A percentile compares a stretch with the other conserved stretches of the same genome.
phyloP scores from a whole-genome alignment of 1,140 invertebrate species.

The Lamellibrachia luymesi region DNA sequence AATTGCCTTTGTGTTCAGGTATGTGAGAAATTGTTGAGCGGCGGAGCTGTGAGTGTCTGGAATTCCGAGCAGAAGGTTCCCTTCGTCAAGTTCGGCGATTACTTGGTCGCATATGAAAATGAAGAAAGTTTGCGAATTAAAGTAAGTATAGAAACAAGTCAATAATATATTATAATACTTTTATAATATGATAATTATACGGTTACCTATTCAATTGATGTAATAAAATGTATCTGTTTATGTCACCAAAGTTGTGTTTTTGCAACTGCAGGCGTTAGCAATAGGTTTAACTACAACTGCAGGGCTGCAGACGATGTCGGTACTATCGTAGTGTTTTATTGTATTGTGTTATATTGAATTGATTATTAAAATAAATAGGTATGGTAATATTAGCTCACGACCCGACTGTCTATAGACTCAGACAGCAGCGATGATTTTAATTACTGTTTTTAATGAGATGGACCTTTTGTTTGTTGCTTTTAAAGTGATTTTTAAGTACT shows the following conservation, averaged over 20 bases:
- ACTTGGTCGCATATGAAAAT: slow-evolving; percentile 9
- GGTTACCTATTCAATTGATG: neutral
- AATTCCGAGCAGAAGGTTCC: neutral
- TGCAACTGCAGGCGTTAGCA: neutral
- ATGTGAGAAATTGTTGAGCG: slow-evolving; percentile 25
- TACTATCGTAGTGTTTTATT: neutral
- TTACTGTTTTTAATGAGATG: no score
- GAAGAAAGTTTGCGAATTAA: slow-evolving; percentile 1
- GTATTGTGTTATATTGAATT: neutral
- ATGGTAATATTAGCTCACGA: neutral
- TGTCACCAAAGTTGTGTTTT: neutral
- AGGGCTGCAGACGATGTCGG: neutral
- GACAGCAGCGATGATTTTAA: no score
- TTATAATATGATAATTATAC: neutral
- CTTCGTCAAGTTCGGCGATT: neutral
- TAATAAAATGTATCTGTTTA: neutral
- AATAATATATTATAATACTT: neutral
- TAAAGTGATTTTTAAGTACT: no score
- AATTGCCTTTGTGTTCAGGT: neutral
- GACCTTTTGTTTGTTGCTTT: no score
- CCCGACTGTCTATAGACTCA: no score
- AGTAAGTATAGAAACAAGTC: neutral
- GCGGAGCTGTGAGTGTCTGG: slow-evolving; percentile 1
- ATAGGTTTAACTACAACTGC: neutral
- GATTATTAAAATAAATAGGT: neutral